A percentile compares a stretch with the other conserved stretches of the same genome.
phyloP scores from a whole-genome alignment of 2,113 vertebrate genomes.

The Stomatorhinus ivindoensis region DNA sequence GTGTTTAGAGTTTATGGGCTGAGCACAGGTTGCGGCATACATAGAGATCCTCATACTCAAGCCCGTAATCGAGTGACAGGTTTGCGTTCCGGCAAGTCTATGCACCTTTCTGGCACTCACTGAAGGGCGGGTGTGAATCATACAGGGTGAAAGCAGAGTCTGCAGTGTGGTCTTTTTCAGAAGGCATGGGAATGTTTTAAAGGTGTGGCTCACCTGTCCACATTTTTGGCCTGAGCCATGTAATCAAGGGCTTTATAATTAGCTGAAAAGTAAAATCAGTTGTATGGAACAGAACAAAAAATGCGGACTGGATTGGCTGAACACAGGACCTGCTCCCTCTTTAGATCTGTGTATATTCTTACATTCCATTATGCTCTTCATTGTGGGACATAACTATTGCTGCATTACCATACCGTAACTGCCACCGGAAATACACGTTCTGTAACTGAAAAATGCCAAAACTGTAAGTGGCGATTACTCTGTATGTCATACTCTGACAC shows the following conservation, averaged over 20 bases:
- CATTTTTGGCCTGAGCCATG: background rate
- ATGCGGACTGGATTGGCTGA: background rate
- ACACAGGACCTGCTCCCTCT: background rate
- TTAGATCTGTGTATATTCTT: background rate
- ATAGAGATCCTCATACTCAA: no score
- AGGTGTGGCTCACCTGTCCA: background rate
- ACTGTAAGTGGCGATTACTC: background rate
- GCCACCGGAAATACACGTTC: background rate
- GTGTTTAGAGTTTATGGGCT: background rate
- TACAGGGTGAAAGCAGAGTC: background rate
- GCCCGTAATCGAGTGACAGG: no score
- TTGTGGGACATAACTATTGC: background rate
- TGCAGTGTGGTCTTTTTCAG: background rate
- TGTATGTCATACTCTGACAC: background rate
- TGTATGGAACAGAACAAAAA: background rate
- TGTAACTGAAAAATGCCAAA: background rate
- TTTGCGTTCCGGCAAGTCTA: background rate
- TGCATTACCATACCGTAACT: background rate
- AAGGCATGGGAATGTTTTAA: background rate
- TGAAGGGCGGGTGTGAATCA: background rate
- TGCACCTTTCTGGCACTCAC: background rate
- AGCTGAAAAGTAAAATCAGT: background rate
- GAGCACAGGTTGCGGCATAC: no score
- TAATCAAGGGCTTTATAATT: background rate
- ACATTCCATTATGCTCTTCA: background rate